Base-by-base conservation (phyloP, 2,888 invertebrate genomes). In the Xestia c-nigrum region DNA sequence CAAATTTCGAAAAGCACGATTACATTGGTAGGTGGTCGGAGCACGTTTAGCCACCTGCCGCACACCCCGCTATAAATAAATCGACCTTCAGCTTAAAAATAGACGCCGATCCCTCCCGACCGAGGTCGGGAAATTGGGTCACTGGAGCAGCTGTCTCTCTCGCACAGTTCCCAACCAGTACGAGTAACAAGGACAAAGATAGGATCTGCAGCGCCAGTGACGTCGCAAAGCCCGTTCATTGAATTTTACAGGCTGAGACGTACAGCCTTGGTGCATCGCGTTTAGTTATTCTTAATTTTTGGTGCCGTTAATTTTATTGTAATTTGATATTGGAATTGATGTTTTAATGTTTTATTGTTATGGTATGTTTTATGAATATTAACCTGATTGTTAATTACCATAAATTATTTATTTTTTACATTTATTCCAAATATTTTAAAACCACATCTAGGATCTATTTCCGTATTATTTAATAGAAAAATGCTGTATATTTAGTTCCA, bases 51-150 rank as follows among this genome's bases (percentile, higher is more conserved):
- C 89, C 88, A 88, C 89, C 88, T 88, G 87, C 88, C 83, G 74
- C 90, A 86, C 91, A 88, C 91, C 92, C 89, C 85, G 92, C 95
- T 96, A 96, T 96, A 95, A 95, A 96, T 96, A 96, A 93, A 94
- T 89, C 95, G 96, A 96, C 96, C 96, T 96, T 96, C 96, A 96
- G 95, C 92, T 94, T 96, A 96, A 95, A 96, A 96, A 96, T 96
- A 96, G 96, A 96, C 92, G 93, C 91, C 94, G 94, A 94, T 94
- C 96, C 95, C 95, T 92, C 92, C 94, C 93, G 92, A 93, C 91
- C 94, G 96, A 95, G 96, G 96, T 96, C 95, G 93, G 93, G 90
- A 95, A 96, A 96, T 95, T 96, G 90, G 96, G 96, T 96, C 96
- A 96, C 90, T 91, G 88, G 90, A 90, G 73, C 88, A 69, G 74